Base-by-base conservation (phyloP, 2,797 vertebrate genomes). In the Onychomys leucogaster region DNA sequence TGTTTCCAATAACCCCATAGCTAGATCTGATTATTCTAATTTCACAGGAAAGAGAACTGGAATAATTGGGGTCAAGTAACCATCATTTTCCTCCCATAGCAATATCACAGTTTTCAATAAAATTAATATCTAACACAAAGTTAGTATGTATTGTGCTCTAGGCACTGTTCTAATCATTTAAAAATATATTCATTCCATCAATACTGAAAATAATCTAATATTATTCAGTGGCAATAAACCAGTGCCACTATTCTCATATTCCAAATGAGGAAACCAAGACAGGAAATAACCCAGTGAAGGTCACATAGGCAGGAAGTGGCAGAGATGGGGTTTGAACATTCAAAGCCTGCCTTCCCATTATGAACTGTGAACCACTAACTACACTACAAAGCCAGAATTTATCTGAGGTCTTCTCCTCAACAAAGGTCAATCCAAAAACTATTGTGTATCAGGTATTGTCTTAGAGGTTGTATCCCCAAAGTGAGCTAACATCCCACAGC, bases 51-150 rank as follows among this genome's bases (percentile, higher is more conserved):
- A 93, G 55, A 76, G 69, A 91, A 88, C 11, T 43, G 9, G 49
- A n/a, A 69, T 96, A 43, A 73, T 43, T 55, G 34, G 27, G 75
- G 34, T 65, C 86, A 73, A 73, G 59, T 32, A 92, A 85, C 65
- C 77, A 95, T 78, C 78, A 43, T 77, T 89, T 65, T 52, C 82
- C 46, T 80, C 71, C n/a, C 17, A 95, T 2, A 92, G 13, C 34
- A 82, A 37, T 16, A 90, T 59, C 81, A 95, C 2, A 92, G 29
- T 21, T 83, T 86, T 97, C 67, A 92, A 86, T 41, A 90, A 96
- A 95, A 93, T 69, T 63, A 87, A 75, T 49, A 71, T 27, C 52
- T 91, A 76, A 77, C 25, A 85, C 84, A 92, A 25, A 59, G 61
- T 90, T 78, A 71, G 23, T 52, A 78, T 46, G n/a, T 52, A 73